Evolutionary conservation across 2,113 vertebrate genomes (phyloP).

Genomic region (Lepidothrix coronata): DNA sequence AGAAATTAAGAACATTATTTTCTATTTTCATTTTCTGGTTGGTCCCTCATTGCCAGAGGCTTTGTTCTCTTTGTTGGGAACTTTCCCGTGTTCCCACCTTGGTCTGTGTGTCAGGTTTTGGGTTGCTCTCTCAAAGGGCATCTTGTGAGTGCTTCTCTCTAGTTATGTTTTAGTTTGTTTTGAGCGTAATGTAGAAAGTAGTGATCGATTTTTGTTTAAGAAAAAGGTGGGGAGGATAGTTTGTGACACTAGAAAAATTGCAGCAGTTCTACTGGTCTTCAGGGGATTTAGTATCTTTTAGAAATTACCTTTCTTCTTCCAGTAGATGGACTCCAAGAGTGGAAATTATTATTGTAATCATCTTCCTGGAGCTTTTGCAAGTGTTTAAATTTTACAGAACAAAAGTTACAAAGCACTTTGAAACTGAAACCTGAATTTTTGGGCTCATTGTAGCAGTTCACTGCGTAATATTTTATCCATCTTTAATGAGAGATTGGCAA

Average conservation of each 20-base stretch:
- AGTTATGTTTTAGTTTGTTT: background rate
- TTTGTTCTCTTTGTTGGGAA: background rate
- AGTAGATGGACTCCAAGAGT: background rate
- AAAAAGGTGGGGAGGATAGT: background rate
- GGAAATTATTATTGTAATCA: background rate
- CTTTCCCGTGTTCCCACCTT: background rate
- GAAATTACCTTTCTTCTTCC: background rate
- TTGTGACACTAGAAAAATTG: background rate
- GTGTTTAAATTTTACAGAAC: background rate
- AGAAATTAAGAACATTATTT: background rate
- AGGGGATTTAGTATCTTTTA: background rate
- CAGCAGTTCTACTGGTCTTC: background rate
- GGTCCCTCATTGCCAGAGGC: fast-evolving
- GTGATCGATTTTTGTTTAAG: background rate
- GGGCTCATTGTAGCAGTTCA: background rate
- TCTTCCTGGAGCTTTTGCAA: background rate
- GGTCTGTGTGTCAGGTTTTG: background rate
- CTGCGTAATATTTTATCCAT: background rate
- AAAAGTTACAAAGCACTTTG: background rate
- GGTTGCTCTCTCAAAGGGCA: background rate
- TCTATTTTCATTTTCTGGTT: fast-evolving
- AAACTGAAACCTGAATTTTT: background rate
- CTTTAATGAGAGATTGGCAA: background rate
- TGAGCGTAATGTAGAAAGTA: background rate
- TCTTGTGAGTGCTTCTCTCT: background rate